A percentile compares a stretch with the other conserved stretches of the same genome.
Evolutionary conservation across 2,888 invertebrate species (phyloP).

Genomic region (Cristatella mucedo): DNA sequence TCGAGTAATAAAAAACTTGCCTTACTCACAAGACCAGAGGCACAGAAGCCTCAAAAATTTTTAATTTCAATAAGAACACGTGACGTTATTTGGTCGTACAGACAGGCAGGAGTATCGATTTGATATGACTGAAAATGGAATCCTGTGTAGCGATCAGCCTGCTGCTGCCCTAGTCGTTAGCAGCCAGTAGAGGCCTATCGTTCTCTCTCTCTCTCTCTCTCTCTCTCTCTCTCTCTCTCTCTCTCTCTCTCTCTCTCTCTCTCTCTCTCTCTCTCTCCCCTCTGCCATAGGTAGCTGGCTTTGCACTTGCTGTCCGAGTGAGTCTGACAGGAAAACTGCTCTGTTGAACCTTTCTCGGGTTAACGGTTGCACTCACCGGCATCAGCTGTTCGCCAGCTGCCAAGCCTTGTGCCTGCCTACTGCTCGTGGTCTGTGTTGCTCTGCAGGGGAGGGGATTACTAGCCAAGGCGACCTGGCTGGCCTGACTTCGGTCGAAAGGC

Average conservation of each 20-base stretch:
- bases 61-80: too few species aligned
- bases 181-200: neutral
- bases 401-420: neutral
- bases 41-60: too few species aligned
- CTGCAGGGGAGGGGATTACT: too few species aligned
- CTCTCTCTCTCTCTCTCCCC: neutral
- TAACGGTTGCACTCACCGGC: neutral
- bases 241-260: conserved; percentile 2
- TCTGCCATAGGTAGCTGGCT: neutral
- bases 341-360: too few species aligned
- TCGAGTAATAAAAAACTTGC: too few species aligned
- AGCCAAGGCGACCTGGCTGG: too few species aligned
- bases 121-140: neutral
- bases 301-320: neutral
- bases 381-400: neutral
- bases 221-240: conserved; percentile 2
- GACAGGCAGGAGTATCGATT: too few species aligned
- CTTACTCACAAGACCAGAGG: too few species aligned
- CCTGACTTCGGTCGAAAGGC: too few species aligned
- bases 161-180: neutral
- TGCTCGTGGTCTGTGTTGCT: too few species aligned
- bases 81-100: too few species aligned
- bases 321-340: too few species aligned
- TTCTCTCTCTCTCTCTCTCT: conserved; percentile 2
- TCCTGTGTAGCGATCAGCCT: neutral